Base-by-base conservation (phyloP, 2,113 vertebrate genomes). In the Asarcornis scutulata region DNA sequence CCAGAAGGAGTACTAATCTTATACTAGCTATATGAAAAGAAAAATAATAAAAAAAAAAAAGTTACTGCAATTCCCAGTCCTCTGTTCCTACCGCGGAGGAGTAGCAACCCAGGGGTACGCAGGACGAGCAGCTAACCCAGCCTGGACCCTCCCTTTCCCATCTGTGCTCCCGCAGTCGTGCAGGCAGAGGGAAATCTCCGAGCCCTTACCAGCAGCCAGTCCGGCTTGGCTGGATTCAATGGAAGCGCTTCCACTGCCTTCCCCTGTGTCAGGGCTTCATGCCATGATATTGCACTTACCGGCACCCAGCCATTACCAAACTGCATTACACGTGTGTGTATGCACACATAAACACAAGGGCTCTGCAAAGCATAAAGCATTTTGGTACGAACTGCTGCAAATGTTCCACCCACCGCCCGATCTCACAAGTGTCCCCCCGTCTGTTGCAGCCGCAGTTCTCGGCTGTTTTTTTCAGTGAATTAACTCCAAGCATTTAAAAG, bases 401-500 rank as follows among this genome's bases (percentile, higher is more conserved):
- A 46, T n/a, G 31, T 26, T 56, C 34, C 0, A 7, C 9, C 15
- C 11, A 1, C 12, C 40, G 53, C 74, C 27, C 11, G 52, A 32
- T 15, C 34, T 4, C 74, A 32, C 58, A 73, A 64, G 13, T 2
- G 10, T 75, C 71, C 68, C 81, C 71, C 73, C 89, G 68, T 75
- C 88, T 90, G 46, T 82, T 92, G 92, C 83, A 88, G 92, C 75
- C 56, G 86, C 86, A 93, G 88, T 87, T 95, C 53, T 42, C 91
- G 88, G 46, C 69, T 95, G 87, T 96, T 97, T 93, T 97, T 97
- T 94, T 74, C 83, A 72, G 68, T 79, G 75, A 96, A 97, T 97
- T 98, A 97, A 97, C 83, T 96, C 87, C 42, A 83, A 94, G 94
- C 90, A 96, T 97, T 97, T 97, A 97, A 90, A 97, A 97, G 96